These are phyloP conservation scores for Trinorchestia longiramus DNA, from an alignment of 1,140 invertebrate species.

Conservation along the genomic window DNA sequence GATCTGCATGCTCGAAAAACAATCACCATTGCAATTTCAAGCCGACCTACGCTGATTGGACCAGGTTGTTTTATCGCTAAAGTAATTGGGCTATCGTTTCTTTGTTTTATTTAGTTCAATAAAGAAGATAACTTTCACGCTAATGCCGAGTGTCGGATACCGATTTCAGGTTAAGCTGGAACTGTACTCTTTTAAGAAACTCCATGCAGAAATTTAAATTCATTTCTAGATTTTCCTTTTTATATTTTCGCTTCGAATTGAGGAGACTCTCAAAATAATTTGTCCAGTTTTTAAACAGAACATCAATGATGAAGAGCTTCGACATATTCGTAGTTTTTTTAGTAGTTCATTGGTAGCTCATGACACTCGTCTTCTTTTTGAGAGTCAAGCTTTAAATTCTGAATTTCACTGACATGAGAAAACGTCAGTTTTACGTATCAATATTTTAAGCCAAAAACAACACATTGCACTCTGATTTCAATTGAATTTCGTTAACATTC, in stretches of 20 bases:
- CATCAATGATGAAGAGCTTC: not conserved
- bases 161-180: not conserved
- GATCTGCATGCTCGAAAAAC: not conserved
- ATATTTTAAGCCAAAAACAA: not conserved
- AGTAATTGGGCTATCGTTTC: not conserved
- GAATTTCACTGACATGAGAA: not conserved
- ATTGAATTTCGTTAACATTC: too few species aligned
- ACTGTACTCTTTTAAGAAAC: not conserved
- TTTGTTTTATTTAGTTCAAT: not conserved
- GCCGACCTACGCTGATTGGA: not conserved
- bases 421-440: not conserved
- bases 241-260: not conserved
- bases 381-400: not conserved
- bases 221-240: not conserved
- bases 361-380: not conserved
- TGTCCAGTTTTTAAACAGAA: not conserved
- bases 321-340: not conserved
- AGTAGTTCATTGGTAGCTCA: not conserved
- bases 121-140: not conserved
- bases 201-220: not conserved
- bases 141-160: not conserved
- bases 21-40: not conserved
- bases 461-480: not conserved
- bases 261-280: not conserved
- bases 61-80: not conserved